These are phyloP conservation scores for Drosophila meridiana DNA, from an alignment of 2,888 invertebrate species.

Conservation along the genomic window DNA sequence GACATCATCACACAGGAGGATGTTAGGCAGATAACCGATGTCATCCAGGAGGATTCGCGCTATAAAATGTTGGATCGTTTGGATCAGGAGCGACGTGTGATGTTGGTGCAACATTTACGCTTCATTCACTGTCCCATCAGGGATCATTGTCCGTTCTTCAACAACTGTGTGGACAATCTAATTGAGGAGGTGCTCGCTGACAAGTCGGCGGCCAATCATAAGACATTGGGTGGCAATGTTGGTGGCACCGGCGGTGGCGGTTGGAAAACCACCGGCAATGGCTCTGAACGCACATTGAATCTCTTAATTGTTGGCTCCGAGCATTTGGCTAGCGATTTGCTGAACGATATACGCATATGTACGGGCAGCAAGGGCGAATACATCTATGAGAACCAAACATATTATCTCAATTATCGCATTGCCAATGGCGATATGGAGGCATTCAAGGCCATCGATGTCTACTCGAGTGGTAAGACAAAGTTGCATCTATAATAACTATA, in stretches of 20 bases:
- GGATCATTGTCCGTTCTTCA: slow-evolving; percentile 96
- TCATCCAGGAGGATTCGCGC: slow-evolving; percentile 96
- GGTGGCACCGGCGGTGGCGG: slow-evolving; percentile 13
- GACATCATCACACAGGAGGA: slow-evolving; percentile 97
- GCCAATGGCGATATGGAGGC: slow-evolving; percentile 95
- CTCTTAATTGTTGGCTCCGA: slow-evolving; percentile 94
- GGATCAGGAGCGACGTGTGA: slow-evolving; percentile 97
- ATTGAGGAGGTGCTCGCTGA: slow-evolving; percentile 87
- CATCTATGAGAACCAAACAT: slow-evolving; percentile 91
- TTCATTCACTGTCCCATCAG: slow-evolving; percentile 97
- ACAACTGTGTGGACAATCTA: slow-evolving; percentile 92
- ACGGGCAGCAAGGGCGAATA: slow-evolving; percentile 94
- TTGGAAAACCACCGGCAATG: slow-evolving; percentile 69
- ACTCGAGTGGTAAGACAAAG: slow-evolving; percentile 91
- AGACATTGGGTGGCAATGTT: slow-evolving; percentile 80
- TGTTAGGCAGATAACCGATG: slow-evolving; percentile 96
- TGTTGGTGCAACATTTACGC: slow-evolving; percentile 97
- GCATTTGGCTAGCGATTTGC: slow-evolving; percentile 94
- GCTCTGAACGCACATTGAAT: slow-evolving; percentile 87
- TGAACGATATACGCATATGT: slow-evolving; percentile 93
- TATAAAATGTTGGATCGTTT: slow-evolving; percentile 97
- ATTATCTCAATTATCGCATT: slow-evolving; percentile 93
- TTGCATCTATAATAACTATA: not conserved
- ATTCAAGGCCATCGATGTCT: slow-evolving; percentile 93
- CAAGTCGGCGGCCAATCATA: slow-evolving; percentile 87